Conservation (phyloP, 2,888 invertebrate species). For the Pachydiplax longipennis region DNA sequence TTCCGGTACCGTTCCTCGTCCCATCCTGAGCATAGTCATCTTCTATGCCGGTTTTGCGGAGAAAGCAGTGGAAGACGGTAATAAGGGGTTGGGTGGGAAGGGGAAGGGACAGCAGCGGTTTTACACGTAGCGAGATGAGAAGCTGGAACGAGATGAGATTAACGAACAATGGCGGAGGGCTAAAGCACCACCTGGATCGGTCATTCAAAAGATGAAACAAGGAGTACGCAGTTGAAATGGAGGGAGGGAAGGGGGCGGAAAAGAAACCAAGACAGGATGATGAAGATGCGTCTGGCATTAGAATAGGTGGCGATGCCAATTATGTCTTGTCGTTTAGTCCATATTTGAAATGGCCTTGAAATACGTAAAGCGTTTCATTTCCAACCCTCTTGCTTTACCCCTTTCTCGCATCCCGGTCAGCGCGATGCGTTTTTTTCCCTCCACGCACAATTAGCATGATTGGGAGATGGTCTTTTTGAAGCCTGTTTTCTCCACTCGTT, state of each 20-base stretch:
- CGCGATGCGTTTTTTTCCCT: neutral
- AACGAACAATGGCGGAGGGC: neutral
- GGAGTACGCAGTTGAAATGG: neutral
- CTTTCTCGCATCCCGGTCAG: neutral
- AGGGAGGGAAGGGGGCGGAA: neutral
- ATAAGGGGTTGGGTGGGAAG: neutral
- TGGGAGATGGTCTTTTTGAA: neutral
- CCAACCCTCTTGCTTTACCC: no score
- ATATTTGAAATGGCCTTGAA: constrained; percentile 20
- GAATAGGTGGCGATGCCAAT: constrained; percentile 20
- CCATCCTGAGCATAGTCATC: neutral
- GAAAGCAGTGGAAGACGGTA: neutral
- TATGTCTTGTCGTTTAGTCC: constrained; percentile 20
- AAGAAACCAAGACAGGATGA: neutral
- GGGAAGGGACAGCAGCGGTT: neutral
- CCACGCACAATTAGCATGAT: neutral
- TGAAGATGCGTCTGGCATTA: constrained; percentile 22
- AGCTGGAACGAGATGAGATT: neutral
- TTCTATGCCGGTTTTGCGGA: neutral
- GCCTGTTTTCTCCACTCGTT: neutral
- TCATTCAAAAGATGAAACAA: constrained; percentile 21
- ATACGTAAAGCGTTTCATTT: neutral
- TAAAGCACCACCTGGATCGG: neutral
- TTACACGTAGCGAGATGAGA: neutral
- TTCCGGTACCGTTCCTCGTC: neutral